A percentile compares a stretch with the other conserved stretches of the same genome.
These are phyloP conservation scores for Hyposoter dolosus DNA, from an alignment of 2,888 invertebrate species.

Conservation along the genomic window DNA sequence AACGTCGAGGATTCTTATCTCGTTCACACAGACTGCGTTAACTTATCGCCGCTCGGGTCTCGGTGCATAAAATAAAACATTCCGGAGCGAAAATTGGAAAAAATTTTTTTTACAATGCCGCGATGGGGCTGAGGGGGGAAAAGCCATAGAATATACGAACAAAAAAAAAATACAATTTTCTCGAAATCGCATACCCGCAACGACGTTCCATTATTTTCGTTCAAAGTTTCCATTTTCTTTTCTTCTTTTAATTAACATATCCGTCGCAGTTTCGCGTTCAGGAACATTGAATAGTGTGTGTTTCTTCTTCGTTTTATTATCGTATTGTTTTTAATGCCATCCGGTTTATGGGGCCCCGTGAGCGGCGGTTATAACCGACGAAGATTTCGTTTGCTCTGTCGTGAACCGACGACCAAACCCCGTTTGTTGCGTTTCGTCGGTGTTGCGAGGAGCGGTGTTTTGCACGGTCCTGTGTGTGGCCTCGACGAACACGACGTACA, in stretches of 20 bases:
- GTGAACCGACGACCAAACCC: constrained; percentile 78
- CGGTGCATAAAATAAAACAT: not conserved
- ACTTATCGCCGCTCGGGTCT: not conserved
- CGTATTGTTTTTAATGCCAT: constrained; percentile 19
- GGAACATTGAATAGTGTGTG: constrained; percentile 56
- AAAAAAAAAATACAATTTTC: constrained; percentile 17
- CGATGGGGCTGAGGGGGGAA: not conserved
- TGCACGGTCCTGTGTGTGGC: constrained; percentile 80
- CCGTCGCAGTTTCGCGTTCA: constrained; percentile 30
- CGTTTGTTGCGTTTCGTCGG: constrained; percentile 82
- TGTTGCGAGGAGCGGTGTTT: constrained; percentile 81
- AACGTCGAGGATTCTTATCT: not conserved
- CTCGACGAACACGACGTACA: constrained; percentile 81
- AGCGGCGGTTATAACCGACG: constrained; percentile 78
- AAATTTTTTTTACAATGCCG: not conserved
- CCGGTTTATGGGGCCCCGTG: constrained; percentile 5
- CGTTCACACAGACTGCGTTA: not conserved
- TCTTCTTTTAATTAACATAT: not conserved
- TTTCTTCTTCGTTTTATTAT: constrained; percentile 24
- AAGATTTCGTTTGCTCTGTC: constrained; percentile 82
- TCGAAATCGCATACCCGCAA: not conserved
- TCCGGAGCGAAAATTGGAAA: not conserved
- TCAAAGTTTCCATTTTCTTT: not conserved
- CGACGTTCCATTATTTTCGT: constrained; percentile 25
- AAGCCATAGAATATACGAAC: constrained; percentile 17